Evolutionary conservation across 2,113 vertebrate genomes (phyloP).

Genomic region (Sialia sialis): DNA sequence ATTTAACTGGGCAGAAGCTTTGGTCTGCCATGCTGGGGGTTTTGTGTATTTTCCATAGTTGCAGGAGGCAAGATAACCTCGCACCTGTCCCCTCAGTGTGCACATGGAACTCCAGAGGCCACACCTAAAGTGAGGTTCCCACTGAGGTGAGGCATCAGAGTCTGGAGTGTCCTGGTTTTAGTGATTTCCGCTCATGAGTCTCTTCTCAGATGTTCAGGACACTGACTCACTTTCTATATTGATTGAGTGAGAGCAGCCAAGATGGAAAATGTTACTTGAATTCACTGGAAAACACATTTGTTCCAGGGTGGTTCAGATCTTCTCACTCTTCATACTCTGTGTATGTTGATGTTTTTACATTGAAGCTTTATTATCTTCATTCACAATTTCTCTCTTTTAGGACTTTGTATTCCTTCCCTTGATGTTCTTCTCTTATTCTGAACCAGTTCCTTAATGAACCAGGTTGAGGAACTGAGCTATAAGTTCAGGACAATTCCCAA

Average conservation of each 20-base stretch:
- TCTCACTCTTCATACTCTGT: background rate
- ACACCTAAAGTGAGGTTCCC: background rate
- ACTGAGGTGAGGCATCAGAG: background rate
- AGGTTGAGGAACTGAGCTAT: background rate
- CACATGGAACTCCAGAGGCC: background rate
- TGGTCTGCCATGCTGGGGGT: background rate
- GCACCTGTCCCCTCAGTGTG: background rate
- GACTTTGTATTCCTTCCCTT: background rate
- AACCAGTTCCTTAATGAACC: background rate
- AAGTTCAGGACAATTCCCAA: background rate
- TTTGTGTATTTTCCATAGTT: background rate
- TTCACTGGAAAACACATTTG: background rate
- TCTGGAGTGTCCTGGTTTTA: background rate
- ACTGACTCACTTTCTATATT: background rate
- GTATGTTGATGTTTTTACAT: background rate
- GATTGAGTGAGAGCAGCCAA: background rate
- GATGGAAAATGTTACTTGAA: constrained; percentile 7
- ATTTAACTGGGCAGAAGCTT: background rate
- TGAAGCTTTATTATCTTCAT: background rate
- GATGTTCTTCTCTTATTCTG: background rate
- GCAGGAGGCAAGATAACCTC: background rate
- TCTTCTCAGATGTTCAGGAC: background rate
- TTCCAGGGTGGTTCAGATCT: background rate
- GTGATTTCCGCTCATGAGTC: background rate
- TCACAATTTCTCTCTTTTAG: background rate